These are phyloP conservation scores for Heliothis subflexa DNA, from an alignment of 1,140 invertebrate genomes.

Conservation along the genomic window DNA sequence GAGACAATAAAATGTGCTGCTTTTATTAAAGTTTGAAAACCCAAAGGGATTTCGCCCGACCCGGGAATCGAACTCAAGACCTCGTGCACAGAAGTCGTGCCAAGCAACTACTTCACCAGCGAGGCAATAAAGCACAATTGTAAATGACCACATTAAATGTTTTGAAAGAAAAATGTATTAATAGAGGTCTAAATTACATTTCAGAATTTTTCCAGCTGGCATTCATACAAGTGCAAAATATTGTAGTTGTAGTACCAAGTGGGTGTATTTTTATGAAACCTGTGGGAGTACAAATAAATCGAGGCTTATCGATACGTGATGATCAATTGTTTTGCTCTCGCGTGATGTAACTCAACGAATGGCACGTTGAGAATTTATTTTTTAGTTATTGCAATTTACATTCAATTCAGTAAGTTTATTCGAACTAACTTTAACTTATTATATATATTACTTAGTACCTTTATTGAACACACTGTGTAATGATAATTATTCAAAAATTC, in stretches of 20 bases:
- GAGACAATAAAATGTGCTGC: no score
- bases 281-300: constrained; percentile 30
- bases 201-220: neutral
- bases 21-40: no score
- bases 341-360: neutral
- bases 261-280: constrained; percentile 13
- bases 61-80: no score
- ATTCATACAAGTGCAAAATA: constrained; percentile 20
- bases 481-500: no score
- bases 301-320: constrained; percentile 27
- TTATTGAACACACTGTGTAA: no score
- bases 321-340: constrained; percentile 47
- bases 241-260: neutral
- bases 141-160: neutral
- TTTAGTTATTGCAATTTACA: neutral
- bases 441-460: no score
- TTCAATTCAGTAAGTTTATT: neutral
- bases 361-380: neutral
- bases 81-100: no score
- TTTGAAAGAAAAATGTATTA: neutral
- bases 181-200: neutral
- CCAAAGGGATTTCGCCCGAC: no score
- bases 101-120: no score
- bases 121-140: no score
- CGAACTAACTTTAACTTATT: no score